Conservation (phyloP, 2,113 vertebrate genomes). For the Malurus cyaneus region DNA sequence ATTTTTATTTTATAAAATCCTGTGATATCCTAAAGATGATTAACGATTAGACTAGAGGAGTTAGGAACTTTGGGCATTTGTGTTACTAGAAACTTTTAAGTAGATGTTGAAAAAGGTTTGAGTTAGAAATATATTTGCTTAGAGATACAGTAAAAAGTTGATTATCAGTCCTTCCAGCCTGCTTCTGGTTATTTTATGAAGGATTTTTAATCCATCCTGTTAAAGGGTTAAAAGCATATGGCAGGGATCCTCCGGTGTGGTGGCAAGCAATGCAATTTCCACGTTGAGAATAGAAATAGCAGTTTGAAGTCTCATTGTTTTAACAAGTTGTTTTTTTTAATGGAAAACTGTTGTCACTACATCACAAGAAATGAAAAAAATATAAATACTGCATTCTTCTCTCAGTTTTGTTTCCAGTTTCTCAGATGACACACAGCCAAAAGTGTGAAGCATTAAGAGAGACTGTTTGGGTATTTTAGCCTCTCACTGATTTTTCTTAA, state of each 20-base stretch:
- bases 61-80: background rate
- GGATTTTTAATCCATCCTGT: background rate
- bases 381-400: background rate
- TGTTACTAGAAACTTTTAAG: background rate
- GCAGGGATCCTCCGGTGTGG: background rate
- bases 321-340: background rate
- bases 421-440: background rate
- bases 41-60: background rate
- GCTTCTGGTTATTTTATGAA: background rate
- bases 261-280: background rate
- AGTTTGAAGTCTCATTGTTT: background rate
- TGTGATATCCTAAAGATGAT: background rate
- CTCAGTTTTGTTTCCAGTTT: background rate
- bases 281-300: background rate
- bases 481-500: background rate
- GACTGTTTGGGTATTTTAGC: background rate
- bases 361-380: background rate
- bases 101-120: background rate
- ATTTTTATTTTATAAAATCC: background rate
- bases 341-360: background rate
- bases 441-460: background rate
- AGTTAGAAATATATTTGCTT: background rate
- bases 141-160: background rate
- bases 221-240: background rate
- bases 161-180: background rate